These are phyloP conservation scores for Lathronympha strigana DNA, from an alignment of 2,888 invertebrate genomes.

Conservation along the genomic window DNA sequence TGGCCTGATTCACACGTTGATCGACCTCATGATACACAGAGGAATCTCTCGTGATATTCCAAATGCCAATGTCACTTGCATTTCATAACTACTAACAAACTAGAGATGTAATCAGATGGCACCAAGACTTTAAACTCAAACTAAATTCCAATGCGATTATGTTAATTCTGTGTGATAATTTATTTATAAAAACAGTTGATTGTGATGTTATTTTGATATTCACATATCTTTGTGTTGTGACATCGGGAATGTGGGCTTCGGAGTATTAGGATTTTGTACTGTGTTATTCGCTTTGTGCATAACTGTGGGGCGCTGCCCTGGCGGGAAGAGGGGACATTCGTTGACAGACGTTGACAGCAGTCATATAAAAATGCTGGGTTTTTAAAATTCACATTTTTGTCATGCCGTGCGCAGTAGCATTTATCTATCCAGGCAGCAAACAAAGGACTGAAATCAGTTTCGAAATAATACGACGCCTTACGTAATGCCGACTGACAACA, in stretches of 20 bases:
- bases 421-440: constrained; percentile 18
- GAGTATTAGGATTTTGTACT: neutral
- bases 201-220: constrained; percentile 1
- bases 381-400: too few species aligned
- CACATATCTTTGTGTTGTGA: neutral
- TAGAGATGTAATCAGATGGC: neutral
- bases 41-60: neutral
- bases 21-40: neutral
- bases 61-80: constrained; percentile 6
- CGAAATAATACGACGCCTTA: constrained; percentile 55
- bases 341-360: too few species aligned
- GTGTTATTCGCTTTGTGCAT: too few species aligned
- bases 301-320: too few species aligned
- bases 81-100: too few species aligned
- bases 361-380: too few species aligned
- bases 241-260: neutral
- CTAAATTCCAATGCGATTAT: constrained; percentile 11
- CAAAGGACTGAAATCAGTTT: constrained; percentile 45
- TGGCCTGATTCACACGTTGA: neutral
- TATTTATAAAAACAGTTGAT: neutral
- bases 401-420: too few species aligned
- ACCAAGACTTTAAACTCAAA: constrained; percentile 10
- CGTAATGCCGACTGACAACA: constrained; percentile 48
- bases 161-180: constrained; percentile 4
- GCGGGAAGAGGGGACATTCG: too few species aligned